These are phyloP conservation scores for Abrostola triplasia DNA, from an alignment of 2,888 invertebrate genomes.

Conservation along the genomic window DNA sequence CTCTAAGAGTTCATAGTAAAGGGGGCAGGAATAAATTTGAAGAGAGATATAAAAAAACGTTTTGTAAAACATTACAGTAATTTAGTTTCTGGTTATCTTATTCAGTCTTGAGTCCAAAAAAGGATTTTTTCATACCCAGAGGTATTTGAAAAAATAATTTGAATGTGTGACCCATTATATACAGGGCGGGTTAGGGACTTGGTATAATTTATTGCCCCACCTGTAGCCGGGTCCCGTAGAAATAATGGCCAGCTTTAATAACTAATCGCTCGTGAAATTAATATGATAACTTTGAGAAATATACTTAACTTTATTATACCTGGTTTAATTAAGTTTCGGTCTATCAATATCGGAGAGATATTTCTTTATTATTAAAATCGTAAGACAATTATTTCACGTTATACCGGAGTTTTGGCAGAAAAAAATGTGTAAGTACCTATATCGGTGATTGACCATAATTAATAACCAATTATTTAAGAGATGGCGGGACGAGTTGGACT, in stretches of 20 bases:
- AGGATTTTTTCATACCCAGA: slow-evolving; percentile 22
- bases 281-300: slow-evolving; percentile 67
- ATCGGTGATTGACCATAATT: too few relatives aligned
- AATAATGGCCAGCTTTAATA: slow-evolving; percentile 61
- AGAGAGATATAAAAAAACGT: too few relatives aligned
- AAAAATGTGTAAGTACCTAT: too few relatives aligned
- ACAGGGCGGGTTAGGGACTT: slow-evolving; percentile 48
- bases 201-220: slow-evolving; percentile 66
- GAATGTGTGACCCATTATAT: slow-evolving; percentile 60
- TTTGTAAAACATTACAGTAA: too few relatives aligned
- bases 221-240: slow-evolving; percentile 59
- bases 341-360: slow-evolving; percentile 12
- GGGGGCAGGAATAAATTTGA: too few relatives aligned
- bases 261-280: slow-evolving; percentile 70
- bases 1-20: too few relatives aligned
- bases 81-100: slow-evolving; percentile 3
- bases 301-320: slow-evolving; percentile 51
- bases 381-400: not conserved
- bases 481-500: too few relatives aligned
- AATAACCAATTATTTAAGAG: too few relatives aligned
- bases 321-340: slow-evolving; percentile 49
- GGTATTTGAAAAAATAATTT: slow-evolving; percentile 42
- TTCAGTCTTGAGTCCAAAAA: not conserved
- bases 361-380: slow-evolving; percentile 1
- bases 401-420: too few relatives aligned